Evolutionary conservation across 2,888 invertebrate species (phyloP).

Genomic region (Cryptops parisi): DNA sequence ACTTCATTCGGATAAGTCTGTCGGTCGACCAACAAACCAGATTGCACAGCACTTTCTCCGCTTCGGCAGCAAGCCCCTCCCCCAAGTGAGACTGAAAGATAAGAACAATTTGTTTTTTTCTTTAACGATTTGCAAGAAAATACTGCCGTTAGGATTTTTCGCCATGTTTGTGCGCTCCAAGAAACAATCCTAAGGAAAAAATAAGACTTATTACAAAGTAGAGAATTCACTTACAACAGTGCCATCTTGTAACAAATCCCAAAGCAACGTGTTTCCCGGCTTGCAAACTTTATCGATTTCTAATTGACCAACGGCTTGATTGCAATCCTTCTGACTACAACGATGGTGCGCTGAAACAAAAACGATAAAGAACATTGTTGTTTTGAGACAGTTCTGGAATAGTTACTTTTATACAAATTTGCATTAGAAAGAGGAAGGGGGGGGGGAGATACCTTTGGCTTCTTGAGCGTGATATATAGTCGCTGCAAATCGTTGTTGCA

Average conservation of each 20-base stretch:
- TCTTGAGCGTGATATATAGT: too few species aligned
- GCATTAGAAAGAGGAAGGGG: too few species aligned
- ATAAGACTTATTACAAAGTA: conserved; percentile 4
- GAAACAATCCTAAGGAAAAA: too few species aligned
- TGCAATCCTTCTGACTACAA: conserved; percentile 10
- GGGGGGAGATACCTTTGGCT: too few species aligned
- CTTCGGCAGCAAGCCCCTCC: conserved; percentile 81
- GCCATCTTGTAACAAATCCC: conserved; percentile 87
- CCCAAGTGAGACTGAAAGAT: conserved; percentile 56
- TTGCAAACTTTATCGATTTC: conserved; percentile 59
- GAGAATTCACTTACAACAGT: conserved; percentile 47
- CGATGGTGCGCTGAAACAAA: conserved; percentile 4
- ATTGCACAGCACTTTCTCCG: conserved; percentile 81
- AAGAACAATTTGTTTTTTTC: conserved; percentile 1
- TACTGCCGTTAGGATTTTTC: too few species aligned
- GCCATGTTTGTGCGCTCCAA: too few species aligned
- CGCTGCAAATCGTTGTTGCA: conserved; percentile 31
- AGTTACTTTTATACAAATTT: conserved; percentile 31
- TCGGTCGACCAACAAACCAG: conserved; percentile 81
- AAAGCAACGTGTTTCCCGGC: conserved; percentile 79
- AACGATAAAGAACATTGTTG: conserved; percentile 10
- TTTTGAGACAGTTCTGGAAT: conserved; percentile 17
- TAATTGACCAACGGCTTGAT: conserved; percentile 20
- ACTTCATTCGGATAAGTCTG: conserved; percentile 76
- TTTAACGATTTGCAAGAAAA: too few species aligned